Conservation (phyloP, 2,113 vertebrate species). For the Dipodomys ordii region DNA sequence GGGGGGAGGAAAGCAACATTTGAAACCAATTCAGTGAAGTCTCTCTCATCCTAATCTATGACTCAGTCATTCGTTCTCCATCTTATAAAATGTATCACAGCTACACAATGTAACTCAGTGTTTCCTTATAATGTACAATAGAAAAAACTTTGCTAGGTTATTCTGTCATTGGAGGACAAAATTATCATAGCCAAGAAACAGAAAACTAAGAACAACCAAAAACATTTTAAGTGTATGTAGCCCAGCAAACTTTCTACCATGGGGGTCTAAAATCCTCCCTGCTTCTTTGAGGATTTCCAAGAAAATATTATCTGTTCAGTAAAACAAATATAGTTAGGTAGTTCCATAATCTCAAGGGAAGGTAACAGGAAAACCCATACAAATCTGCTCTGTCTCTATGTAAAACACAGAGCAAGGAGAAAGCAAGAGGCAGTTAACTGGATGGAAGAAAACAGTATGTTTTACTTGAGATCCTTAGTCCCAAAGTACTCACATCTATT, state of each 20-base stretch:
- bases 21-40: slow-evolving; percentile 28
- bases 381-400: neutral
- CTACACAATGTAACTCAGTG: slow-evolving; percentile 10
- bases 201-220: slow-evolving; percentile 38
- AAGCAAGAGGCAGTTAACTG: neutral
- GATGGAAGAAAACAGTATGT: neutral
- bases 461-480: neutral
- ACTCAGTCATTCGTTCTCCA: neutral
- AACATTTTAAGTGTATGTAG: neutral
- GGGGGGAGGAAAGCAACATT: neutral
- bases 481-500: neutral
- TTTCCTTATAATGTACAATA: slow-evolving; percentile 28
- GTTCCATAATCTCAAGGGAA: slow-evolving; percentile 57
- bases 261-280: slow-evolving; percentile 20
- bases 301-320: slow-evolving; percentile 19
- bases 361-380: slow-evolving; percentile 44
- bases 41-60: neutral
- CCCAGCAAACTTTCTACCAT: neutral
- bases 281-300: slow-evolving; percentile 42
- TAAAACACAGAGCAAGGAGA: slow-evolving; percentile 4
- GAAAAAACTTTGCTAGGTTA: neutral
- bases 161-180: slow-evolving; percentile 48
- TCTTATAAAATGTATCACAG: slow-evolving; percentile 45
- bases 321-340: slow-evolving; percentile 61
- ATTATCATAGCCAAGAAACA: neutral